These are phyloP conservation scores for Stratiomys singularior DNA, from an alignment of 2,888 invertebrate genomes.

Conservation along the genomic window DNA sequence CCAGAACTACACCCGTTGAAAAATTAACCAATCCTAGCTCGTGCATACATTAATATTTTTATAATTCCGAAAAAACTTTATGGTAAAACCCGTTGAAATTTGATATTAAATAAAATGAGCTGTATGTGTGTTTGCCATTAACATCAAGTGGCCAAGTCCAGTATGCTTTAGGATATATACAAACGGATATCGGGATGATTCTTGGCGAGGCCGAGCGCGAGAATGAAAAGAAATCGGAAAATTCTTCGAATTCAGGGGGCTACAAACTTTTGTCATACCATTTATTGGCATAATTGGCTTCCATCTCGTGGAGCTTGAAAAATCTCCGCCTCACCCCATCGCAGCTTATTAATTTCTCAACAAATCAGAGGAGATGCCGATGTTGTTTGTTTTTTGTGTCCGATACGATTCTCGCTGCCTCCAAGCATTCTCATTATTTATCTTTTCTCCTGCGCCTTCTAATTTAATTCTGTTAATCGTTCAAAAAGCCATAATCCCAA, in stretches of 20 bases:
- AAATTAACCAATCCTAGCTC: conserved; percentile 16
- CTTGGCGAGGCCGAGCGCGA: not conserved
- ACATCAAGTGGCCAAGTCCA: conserved; percentile 10
- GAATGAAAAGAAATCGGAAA: conserved; percentile 19
- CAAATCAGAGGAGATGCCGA: conserved; percentile 38
- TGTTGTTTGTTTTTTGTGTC: not conserved
- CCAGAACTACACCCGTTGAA: not conserved
- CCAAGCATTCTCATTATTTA: not conserved
- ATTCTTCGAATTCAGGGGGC: conserved; percentile 42
- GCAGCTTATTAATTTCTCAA: conserved; percentile 26
- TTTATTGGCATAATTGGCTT: conserved; percentile 45
- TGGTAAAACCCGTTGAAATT: conserved; percentile 37
- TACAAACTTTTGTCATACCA: conserved; percentile 46
- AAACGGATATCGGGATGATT: too few species aligned
- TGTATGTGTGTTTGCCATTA: conserved; percentile 18
- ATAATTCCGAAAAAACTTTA: conserved; percentile 2
- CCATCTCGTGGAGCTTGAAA: conserved; percentile 33
- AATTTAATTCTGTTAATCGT: conserved; percentile 26
- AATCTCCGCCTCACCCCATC: conserved; percentile 20
- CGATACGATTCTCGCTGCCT: not conserved
- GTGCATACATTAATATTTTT: conserved; percentile 36
- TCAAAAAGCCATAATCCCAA: conserved; percentile 43
- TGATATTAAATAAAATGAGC: conserved; percentile 14
- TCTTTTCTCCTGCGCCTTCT: not conserved
- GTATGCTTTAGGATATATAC: too few species aligned